phyloP scores from a whole-genome alignment of 2,888 invertebrate species.

The Synergus itoensis region DNA sequence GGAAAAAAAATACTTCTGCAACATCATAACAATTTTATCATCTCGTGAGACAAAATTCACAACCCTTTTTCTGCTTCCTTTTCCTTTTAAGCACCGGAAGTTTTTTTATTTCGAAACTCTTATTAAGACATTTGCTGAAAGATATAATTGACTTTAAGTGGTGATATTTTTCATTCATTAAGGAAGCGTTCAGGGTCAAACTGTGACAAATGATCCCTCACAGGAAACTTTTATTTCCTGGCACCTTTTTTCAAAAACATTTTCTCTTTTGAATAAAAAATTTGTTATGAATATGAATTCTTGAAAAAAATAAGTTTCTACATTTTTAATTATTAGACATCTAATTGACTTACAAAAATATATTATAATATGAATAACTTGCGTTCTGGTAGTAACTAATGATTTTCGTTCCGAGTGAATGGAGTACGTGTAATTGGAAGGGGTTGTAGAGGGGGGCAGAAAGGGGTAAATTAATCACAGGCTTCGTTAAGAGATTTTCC shows the following conservation, averaged over 20 bases:
- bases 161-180: constrained; percentile 10
- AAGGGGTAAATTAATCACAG: constrained; percentile 40
- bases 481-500: constrained; percentile 37
- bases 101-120: background rate
- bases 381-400: background rate
- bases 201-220: constrained; percentile 2
- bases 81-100: constrained; percentile 12
- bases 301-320: no score
- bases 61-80: constrained; percentile 2
- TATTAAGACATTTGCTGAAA: constrained; percentile 32
- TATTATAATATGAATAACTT: background rate
- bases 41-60: constrained; percentile 12
- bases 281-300: no score
- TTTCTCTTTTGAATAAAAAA: no score
- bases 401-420: constrained; percentile 21
- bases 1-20: background rate
- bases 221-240: background rate
- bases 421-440: background rate
- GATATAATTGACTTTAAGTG: constrained; percentile 25
- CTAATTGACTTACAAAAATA: no score
- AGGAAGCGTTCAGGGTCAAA: background rate
- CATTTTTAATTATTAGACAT: no score
- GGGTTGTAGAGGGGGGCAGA: background rate
- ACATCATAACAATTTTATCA: constrained; percentile 11
- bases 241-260: background rate